These are phyloP conservation scores for Ormyrus rosae DNA, from an alignment of 2,888 invertebrate genomes.

Conservation along the genomic window DNA sequence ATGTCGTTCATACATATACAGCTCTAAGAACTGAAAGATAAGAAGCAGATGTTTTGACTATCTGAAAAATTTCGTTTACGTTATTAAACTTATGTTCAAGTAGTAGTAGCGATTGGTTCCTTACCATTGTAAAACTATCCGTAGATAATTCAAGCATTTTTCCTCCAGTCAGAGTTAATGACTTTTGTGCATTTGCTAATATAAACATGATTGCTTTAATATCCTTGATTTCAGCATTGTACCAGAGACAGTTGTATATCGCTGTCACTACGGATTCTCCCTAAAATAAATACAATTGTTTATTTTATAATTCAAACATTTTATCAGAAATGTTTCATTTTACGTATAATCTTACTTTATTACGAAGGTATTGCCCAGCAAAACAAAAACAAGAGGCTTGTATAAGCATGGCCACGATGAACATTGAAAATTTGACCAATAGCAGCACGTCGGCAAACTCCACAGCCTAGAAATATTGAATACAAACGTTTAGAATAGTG, in stretches of 20 bases:
- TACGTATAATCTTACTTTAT: not conserved
- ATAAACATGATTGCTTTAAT: conserved; percentile 39
- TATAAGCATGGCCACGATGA: conserved; percentile 47
- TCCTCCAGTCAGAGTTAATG: conserved; percentile 39
- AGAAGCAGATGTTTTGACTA: too few relatives aligned
- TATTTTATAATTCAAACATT: not conserved
- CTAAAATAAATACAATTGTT: conserved; percentile 1
- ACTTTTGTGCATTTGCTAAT: conserved; percentile 34
- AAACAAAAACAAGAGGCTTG: conserved; percentile 60
- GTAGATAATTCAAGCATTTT: conserved; percentile 36
- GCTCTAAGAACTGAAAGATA: too few relatives aligned
- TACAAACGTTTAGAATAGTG: not conserved
- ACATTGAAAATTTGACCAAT: conserved; percentile 54
- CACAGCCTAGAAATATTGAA: conserved; percentile 52
- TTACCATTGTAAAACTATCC: conserved; percentile 31
- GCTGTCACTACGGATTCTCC: conserved; percentile 10
- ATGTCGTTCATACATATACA: too few relatives aligned
- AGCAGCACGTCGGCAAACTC: conserved; percentile 1
- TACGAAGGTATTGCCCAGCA: conserved; percentile 61
- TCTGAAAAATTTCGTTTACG: too few relatives aligned
- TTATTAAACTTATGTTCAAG: too few relatives aligned
- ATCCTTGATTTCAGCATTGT: conserved; percentile 16
- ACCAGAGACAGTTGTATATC: conserved; percentile 50
- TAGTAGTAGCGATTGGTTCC: not conserved
- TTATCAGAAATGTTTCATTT: not conserved